Percentiles rank a stretch among this genome's conserved stretches.
These are phyloP conservation scores for Ashinkailepas kermadecensis DNA, from an alignment of 2,888 invertebrate species.

Conservation along the genomic window DNA sequence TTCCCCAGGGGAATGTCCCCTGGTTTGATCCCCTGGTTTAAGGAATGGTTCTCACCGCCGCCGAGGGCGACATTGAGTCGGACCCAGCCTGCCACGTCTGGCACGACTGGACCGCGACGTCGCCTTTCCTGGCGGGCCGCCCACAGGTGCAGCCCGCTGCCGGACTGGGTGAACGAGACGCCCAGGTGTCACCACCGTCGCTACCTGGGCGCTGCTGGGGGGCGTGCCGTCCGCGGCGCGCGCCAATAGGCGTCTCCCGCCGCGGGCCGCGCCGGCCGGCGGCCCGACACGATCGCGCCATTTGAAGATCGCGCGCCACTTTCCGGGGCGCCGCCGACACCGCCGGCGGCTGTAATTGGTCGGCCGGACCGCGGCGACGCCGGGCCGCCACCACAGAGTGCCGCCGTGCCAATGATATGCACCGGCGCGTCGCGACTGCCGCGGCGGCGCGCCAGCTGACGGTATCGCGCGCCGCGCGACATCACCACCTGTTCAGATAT, in stretches of 20 bases:
- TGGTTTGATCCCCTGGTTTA: too few relatives aligned
- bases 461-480: not conserved
- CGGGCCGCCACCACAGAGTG: not conserved
- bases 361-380: not conserved
- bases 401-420: slow-evolving; percentile 13
- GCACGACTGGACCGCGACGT: too few relatives aligned
- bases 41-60: too few relatives aligned
- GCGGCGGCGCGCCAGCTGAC: not conserved
- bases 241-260: not conserved
- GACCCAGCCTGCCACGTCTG: too few relatives aligned
- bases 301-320: not conserved
- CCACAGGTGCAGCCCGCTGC: too few relatives aligned
- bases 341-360: not conserved
- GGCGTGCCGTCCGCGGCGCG: not conserved
- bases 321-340: not conserved
- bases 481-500: not conserved
- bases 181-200: too few relatives aligned
- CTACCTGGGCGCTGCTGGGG: not conserved
- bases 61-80: too few relatives aligned
- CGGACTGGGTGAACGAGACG: too few relatives aligned
- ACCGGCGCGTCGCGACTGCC: not conserved
- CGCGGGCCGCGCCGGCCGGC: not conserved
- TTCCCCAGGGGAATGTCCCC: too few relatives aligned
- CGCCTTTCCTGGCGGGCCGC: too few relatives aligned
- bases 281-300: not conserved